A percentile compares a stretch with the other conserved stretches of the same genome.
These are phyloP conservation scores for Pelosia muscerda DNA, from an alignment of 2,888 invertebrate genomes.

Conservation along the genomic window DNA sequence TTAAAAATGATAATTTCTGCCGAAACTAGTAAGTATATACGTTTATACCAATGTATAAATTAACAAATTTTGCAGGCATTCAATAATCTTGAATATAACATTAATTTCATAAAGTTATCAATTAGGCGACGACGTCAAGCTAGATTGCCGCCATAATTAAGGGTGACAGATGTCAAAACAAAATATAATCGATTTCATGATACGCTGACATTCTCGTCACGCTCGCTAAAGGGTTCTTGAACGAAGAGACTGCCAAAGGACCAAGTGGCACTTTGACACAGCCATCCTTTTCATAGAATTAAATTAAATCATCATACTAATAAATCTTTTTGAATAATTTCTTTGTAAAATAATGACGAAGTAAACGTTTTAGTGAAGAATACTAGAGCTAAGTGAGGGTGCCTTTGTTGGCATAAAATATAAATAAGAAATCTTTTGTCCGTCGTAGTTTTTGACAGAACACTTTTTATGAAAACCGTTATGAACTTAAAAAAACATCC, in stretches of 20 bases:
- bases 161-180: conserved; percentile 41
- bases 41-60: not conserved
- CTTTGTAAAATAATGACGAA: conserved; percentile 9
- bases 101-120: conserved; percentile 1
- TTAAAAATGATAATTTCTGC: no score
- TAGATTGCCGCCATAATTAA: conserved; percentile 23
- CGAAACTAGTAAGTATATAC: not conserved
- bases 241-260: conserved; percentile 18
- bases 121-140: not conserved
- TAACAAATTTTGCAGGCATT: not conserved
- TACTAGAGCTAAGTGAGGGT: not conserved
- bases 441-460: not conserved
- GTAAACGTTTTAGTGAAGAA: conserved; percentile 4
- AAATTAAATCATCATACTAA: conserved; percentile 23
- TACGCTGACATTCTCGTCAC: conserved; percentile 30
- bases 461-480: not conserved
- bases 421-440: conserved; percentile 1
- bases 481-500: no score
- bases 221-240: conserved; percentile 27
- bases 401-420: not conserved
- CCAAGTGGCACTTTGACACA: conserved; percentile 26
- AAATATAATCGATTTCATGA: conserved; percentile 23
- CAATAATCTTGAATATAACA: conserved; percentile 6
- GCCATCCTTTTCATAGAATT: conserved; percentile 15
- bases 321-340: conserved; percentile 17